Percentiles rank a stretch among this genome's conserved stretches.
Evolutionary conservation across 2,888 invertebrate species (phyloP).

Genomic region (Globia sparganii): DNA sequence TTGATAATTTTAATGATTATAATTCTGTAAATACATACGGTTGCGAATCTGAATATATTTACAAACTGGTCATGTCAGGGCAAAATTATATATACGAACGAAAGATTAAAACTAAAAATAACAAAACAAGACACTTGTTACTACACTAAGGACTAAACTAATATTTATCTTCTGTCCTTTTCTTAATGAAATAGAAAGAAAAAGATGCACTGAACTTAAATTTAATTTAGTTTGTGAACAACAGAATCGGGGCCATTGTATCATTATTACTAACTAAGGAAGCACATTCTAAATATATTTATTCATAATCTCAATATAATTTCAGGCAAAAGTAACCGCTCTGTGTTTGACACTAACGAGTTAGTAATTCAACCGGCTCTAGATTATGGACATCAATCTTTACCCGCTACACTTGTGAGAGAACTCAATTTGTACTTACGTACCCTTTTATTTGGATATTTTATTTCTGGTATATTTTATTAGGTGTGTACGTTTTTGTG

Average conservation of each 20-base stretch:
- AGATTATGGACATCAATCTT: conserved; percentile 42
- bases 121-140: background rate
- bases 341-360: conserved; percentile 47
- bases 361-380: conserved; percentile 25
- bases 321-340: background rate
- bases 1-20: no score
- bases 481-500: background rate
- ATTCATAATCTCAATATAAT: conserved; percentile 27
- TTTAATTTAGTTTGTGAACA: no score
- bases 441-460: conserved; percentile 4
- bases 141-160: no score
- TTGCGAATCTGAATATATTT: no score
- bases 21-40: no score
- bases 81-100: background rate
- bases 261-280: background rate
- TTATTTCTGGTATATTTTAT: conserved; percentile 3
- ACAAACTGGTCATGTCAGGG: no score
- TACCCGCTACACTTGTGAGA: conserved; percentile 2
- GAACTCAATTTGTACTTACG: conserved; percentile 36
- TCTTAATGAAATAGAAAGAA: no score
- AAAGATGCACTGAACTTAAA: no score
- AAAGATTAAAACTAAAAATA: background rate
- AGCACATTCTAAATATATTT: background rate
- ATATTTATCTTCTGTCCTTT: no score
- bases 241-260: no score